Evolutionary conservation across 1,140 invertebrate species (phyloP), one percentile per base, ranked within the genome.

Genomic region (Planococcus citri): DNA sequence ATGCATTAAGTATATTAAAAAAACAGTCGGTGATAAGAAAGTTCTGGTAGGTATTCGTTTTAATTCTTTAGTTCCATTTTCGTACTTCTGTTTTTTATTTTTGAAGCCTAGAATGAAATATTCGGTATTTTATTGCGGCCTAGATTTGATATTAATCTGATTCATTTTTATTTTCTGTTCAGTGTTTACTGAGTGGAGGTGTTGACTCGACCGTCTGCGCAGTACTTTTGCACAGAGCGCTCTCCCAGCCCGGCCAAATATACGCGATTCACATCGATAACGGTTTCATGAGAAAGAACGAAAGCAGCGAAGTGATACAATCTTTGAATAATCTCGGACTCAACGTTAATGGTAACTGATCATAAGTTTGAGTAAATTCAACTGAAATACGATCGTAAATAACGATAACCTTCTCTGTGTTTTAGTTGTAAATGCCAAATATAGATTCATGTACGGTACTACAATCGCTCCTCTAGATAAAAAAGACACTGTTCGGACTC

Each of bases 171-270:
- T n/a, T n/a, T n/a, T n/a, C 14, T 37, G 6, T n/a, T 6, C 41
- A 51, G 41, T 51, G 12, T 17, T 80, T 98, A 72, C 86, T 96
- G 38, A 97, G 94, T 78, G 97, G 97, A 27, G 97, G 97, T 27
- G 97, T 99, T 10, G 97, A 99, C 80, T 98, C 95, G 0, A 95
- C 95, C 61, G 96, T 99, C 10, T 99, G 95, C 82, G 95, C 95
- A 25, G 95, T 95, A 20, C 80, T 99, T 41, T 81, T 99, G 61
- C 87, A 92, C 76, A 91, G 91, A 79, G 94, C 95, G 10, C 81
- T 99, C 24, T 83, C 84, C 72, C 6, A 51, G 17, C 86, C 89
- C 73, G 91, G 96, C 73, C 93, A 97, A 82, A 86, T 99, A 22
- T 93, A 97, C 76, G 94, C 95, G 38, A 84, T 98, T 72, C 96